Evolutionary conservation across 2,797 vertebrate species (phyloP), one percentile per base, ranked within the genome.

Genomic region (Acrossocheilus wenchowensis): DNA sequence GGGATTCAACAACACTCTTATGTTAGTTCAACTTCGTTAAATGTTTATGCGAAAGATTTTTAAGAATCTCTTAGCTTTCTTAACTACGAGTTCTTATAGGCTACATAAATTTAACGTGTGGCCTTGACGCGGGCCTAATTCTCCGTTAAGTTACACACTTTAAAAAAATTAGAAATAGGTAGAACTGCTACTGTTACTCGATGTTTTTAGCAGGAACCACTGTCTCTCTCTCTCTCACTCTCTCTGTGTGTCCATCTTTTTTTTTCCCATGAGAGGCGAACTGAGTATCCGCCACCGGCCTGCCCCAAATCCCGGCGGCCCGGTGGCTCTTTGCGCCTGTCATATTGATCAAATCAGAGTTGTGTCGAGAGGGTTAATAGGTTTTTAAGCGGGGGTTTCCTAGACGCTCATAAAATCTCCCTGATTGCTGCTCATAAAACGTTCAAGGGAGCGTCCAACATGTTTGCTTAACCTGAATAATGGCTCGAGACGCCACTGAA

Each of bases 381-480:
- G 54, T 72, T 83, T 87, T 87, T 87, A 78, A 82, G 52, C 74
- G 77, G 74, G 86, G 74, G 73, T 79, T 87, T 83, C 81, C 75
- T 78, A 79, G 81, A 78, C 81, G 30, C 45, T 72, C 86, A 71
- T 87, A 87, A 87, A 87, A 81, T 86, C 62, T 78, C 80, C 74
- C 50, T 79, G 86, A 87, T 83, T 83, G 86, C 66, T 79, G 52
- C 81, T 80, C 86, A 79, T 83, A 79, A 83, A 87, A 72, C 74
- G 66, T 83, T 87, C 74, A 79, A 64, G 81, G 81, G 74, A 87
- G 75, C 78, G 85, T 86, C 78, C 85, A 86, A 86, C 71, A 64
- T 86, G 78, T 86, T 86, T 81, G 68, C 85, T 68, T 86, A 86
- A 86, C 85, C 84, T 74, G 84, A 86, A 73, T 73, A 81, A 86